Conservation (phyloP, 2,113 vertebrate genomes). For the Narcine bancroftii region DNA sequence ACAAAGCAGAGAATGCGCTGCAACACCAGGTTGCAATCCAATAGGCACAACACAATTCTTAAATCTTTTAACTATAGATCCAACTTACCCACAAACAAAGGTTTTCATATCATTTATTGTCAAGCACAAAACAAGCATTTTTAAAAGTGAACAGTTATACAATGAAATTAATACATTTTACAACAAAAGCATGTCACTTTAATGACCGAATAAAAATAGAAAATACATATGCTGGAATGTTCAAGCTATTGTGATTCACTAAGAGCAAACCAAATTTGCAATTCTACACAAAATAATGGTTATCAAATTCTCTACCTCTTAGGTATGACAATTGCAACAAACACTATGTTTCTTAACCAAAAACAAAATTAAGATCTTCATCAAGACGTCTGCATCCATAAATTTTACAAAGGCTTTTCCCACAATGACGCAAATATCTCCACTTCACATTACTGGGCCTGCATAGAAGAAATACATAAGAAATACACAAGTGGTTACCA, state of each 20-base stretch:
- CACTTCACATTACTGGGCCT: constrained; percentile 99
- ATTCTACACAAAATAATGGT: constrained; percentile 80
- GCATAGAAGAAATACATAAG: constrained; percentile 99
- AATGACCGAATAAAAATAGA: constrained; percentile 86
- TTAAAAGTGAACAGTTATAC: constrained; percentile 99
- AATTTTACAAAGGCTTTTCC: constrained; percentile 99
- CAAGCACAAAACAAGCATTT: constrained; percentile 99
- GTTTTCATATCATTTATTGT: constrained; percentile 99
- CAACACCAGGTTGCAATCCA: constrained; percentile 20
- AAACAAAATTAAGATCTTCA: constrained; percentile 99
- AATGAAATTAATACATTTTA: constrained; percentile 96
- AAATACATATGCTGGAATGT: constrained; percentile 99
- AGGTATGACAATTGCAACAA: constrained; percentile 53
- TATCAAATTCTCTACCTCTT: constrained; percentile 74
- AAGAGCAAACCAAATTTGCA: constrained; percentile 94
- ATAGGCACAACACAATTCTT: constrained; percentile 2
- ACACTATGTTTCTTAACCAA: constrained; percentile 81
- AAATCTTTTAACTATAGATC: constrained; percentile 64
- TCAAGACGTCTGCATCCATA: constrained; percentile 99
- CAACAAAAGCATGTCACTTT: constrained; percentile 71
- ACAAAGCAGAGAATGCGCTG: not conserved
- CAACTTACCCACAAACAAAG: constrained; percentile 99
- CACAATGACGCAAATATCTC: constrained; percentile 99
- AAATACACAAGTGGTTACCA: constrained; percentile 98
- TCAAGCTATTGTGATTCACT: constrained; percentile 90